Evolutionary conservation across 2,888 invertebrate species (phyloP).

Genomic region (Seladonia tumulorum): DNA sequence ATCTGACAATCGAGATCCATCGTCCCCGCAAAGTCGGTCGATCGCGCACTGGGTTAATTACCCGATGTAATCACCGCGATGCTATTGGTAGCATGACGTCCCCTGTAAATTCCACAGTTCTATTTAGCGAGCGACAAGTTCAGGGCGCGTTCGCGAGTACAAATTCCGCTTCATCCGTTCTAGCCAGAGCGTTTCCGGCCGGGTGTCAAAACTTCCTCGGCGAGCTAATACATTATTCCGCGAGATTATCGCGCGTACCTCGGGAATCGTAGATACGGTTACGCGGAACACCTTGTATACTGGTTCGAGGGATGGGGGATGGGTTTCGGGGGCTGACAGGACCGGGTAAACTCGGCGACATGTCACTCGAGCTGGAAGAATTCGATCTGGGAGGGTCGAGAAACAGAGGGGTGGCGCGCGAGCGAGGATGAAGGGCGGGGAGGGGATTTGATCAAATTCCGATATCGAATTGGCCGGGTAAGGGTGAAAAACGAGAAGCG

Average conservation of each 20-base stretch:
- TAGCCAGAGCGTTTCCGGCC: background rate
- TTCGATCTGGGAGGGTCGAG: constrained; percentile 78
- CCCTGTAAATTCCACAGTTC: background rate
- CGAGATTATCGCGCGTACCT: background rate
- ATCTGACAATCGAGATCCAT: background rate
- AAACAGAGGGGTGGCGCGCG: constrained; percentile 50
- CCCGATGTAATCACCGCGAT: background rate
- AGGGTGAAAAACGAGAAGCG: constrained; percentile 56
- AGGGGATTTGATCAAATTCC: constrained; percentile 83
- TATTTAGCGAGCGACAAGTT: background rate
- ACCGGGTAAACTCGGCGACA: constrained; percentile 81
- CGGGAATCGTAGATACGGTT: constrained; percentile 8
- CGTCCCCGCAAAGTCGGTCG: background rate
- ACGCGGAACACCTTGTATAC: constrained; percentile 26
- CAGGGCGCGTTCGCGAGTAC: background rate
- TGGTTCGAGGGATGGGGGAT: background rate
- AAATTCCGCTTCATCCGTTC: background rate
- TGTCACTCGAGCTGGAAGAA: constrained; percentile 84
- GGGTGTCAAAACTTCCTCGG: background rate
- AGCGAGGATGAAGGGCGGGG: constrained; percentile 33
- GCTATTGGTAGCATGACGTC: background rate
- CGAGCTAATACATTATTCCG: constrained; percentile 8
- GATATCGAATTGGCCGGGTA: constrained; percentile 79
- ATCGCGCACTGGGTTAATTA: background rate
- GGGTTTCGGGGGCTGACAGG: constrained; percentile 16